Evolutionary conservation across 2,888 invertebrate species (phyloP).

Genomic region (Pseudococcus jackbeardsleyi): DNA sequence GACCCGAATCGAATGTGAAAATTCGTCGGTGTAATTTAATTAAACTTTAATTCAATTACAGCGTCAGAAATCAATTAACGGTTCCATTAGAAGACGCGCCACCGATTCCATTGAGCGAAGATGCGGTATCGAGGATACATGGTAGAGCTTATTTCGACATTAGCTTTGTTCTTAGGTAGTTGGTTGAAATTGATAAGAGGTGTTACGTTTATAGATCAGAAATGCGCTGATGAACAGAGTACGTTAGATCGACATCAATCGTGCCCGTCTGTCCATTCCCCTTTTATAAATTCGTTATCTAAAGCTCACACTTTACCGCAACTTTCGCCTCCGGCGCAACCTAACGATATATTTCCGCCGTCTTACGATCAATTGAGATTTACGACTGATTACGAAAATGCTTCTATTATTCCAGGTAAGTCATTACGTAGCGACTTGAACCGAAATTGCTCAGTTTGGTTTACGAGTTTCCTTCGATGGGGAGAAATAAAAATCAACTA

Average conservation of each 20-base stretch:
- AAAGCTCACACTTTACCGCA: slow-evolving; percentile 62
- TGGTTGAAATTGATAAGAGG: neutral
- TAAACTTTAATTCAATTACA: slow-evolving; percentile 22
- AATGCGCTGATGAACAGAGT: slow-evolving; percentile 41
- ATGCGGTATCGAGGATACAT: neutral
- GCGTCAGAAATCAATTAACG: slow-evolving; percentile 69
- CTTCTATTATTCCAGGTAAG: slow-evolving; percentile 55
- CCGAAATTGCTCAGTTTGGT: neutral
- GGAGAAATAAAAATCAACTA: too few species aligned
- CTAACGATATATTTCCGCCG: slow-evolving; percentile 53
- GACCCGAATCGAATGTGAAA: neutral
- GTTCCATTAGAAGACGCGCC: slow-evolving; percentile 72
- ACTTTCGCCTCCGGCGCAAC: slow-evolving; percentile 53
- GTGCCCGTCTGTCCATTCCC: slow-evolving; percentile 61
- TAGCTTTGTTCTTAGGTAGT: neutral
- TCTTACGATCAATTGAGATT: slow-evolving; percentile 60
- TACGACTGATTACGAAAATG: slow-evolving; percentile 62
- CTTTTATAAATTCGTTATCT: slow-evolving; percentile 57
- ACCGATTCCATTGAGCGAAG: slow-evolving; percentile 69
- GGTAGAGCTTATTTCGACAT: neutral
- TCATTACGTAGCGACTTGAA: neutral
- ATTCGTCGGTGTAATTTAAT: slow-evolving; percentile 21
- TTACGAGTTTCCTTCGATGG: too few species aligned
- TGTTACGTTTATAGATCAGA: slow-evolving; percentile 27
- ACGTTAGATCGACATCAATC: slow-evolving; percentile 60